Base-by-base conservation (phyloP, 1,140 invertebrate species). In the Tetragonula clypearis region DNA sequence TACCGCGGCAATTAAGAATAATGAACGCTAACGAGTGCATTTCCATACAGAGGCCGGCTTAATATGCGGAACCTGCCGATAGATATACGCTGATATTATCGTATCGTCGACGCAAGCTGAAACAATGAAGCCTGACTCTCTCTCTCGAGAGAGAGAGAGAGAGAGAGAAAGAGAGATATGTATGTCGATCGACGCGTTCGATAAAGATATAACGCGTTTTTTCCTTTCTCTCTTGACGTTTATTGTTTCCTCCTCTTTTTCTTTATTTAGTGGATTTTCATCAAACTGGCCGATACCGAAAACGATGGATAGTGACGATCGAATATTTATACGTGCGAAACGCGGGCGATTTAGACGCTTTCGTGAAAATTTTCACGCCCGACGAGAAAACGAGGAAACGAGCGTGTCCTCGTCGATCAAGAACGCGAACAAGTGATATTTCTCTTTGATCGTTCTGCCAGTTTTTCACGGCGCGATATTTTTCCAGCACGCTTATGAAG, bases 11-110 rank as follows among this genome's bases (percentile, higher is more conserved):
- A 73, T 84, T 84, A 58, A 71, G 26, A 62, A 79, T 84, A 84
- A 84, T 84, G 79, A 84, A 9, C 56, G 41, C 49, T 84, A 79
- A 84, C 56, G 58, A 69, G 77, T 72, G 60, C 56, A 79, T 84
- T 84, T 79, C 66, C 77, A 84, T 84, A 62, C 82, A 79, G 76
- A 71, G 66, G 53, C n/a, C 21, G 35, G 35, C 30, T 84, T 79
- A 79, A 84, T 84, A 60, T 79, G 82, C 75, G 76, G 66, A 69
- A 41, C 41, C 11, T 53, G 23, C 41, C 55, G 35, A 78, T 72
- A 62, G 19, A 68, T n/a, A n/a, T n/a, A n/a, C 14, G 53, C 17
- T 49, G 23, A 12, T 35, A 65, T 41, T 35, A 65, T 41, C 15
- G n/a, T 15, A 23, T 2, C 11, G 12, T 66, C 15, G 41, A 53